phyloP scores from a whole-genome alignment of 2,113 vertebrate genomes.

The Sebastes schlegelii region DNA sequence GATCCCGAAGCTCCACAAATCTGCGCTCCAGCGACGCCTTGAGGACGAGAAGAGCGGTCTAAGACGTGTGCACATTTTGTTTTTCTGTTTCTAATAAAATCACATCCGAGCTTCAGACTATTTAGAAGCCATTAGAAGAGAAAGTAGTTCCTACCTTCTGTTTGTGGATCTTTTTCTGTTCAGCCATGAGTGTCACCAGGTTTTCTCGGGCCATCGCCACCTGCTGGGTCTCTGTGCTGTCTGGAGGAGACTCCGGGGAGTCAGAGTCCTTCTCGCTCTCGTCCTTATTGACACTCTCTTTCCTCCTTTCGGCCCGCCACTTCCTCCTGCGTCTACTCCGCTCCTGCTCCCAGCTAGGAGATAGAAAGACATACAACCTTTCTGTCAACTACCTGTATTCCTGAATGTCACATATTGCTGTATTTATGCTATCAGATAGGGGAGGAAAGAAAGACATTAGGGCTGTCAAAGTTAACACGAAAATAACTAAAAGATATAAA shows the following conservation, averaged over 20 bases:
- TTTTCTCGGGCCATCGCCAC: constrained; percentile 87
- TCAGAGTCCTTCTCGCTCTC: constrained; percentile 91
- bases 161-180: constrained; percentile 87
- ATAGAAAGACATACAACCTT: background rate
- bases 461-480: no score
- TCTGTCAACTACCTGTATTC: background rate
- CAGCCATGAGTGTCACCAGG: constrained; percentile 83
- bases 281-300: constrained; percentile 86
- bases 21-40: constrained; percentile 84
- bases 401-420: background rate
- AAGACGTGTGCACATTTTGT: background rate
- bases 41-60: background rate
- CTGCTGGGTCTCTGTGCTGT: constrained; percentile 84
- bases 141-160: constrained; percentile 84
- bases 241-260: constrained; percentile 85
- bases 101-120: background rate
- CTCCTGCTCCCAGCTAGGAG: constrained; percentile 90
- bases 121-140: background rate
- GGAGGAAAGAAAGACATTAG: background rate
- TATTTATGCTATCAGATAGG: background rate
- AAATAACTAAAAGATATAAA: background rate
- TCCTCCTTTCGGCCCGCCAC: constrained; percentile 85
- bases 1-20: constrained; percentile 83
- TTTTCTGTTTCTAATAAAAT: background rate
- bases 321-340: constrained; percentile 82